Evolutionary conservation across 2,113 vertebrate genomes (phyloP), one percentile per base, ranked within the genome.

Genomic region (Aythya baeri): DNA sequence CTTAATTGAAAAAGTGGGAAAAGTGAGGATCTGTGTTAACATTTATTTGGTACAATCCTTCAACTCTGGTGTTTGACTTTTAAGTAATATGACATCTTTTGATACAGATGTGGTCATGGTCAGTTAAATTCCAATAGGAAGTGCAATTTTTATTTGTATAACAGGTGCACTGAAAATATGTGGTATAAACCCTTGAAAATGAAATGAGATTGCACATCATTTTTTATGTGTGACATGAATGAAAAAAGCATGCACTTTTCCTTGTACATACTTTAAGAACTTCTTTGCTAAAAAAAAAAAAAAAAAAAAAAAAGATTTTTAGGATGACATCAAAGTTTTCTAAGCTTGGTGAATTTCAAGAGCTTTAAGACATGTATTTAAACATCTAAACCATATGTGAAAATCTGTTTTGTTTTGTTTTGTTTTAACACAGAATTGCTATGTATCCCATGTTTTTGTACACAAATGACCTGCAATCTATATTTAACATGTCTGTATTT

Each of bases 91-190:
- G 29, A 16, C 88, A 92, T 62, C 25, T 94, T 94, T 84, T 78
- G 86, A 38, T 79, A 54, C 34, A 75, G 70, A 78, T 72, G 58
- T 70, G 70, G 83, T 84, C 38, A 68, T 7, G 73, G 86, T 91
- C 85, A 96, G 90, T 83, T 38, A 78, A 91, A 86, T 93, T 92
- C 90, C 80, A 84, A 18, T 57, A 57, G 57, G 38, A 73, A 93
- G 32, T 61, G 70, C 11, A 86, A 65, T 57, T 94, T 94, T 93
- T 83, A 86, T 86, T 72, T 11, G 17, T 18, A 17, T 72, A 95
- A 86, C 80, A 90, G 75, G 63, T 88, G 86, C 61, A 75, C 20
- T 82, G 80, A 83, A 96, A 88, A 81, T 86, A 86, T 52, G 63
- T 71, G 18, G 43, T 61, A 17, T 50, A 92, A 91, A 61, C 52